Evolutionary conservation across 1,140 invertebrate species (phyloP).

Genomic region (Leptinotarsa texana): DNA sequence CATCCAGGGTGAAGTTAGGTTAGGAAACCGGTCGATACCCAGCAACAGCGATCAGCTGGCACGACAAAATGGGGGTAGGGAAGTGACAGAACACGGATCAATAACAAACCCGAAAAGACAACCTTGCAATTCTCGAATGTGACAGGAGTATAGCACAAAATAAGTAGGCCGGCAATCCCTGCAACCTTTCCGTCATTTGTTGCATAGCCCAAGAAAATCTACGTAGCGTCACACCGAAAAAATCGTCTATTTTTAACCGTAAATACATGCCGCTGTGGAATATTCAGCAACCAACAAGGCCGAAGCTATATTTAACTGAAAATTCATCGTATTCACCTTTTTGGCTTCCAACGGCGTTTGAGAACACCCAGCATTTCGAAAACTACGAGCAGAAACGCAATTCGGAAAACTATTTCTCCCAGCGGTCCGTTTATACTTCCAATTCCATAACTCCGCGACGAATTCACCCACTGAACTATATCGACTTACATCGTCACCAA

Average conservation of each 20-base stretch:
- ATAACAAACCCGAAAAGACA: too few relatives aligned
- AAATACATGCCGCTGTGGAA: conserved; percentile 7
- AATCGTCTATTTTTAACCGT: conserved; percentile 1
- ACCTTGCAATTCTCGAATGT: too few relatives aligned
- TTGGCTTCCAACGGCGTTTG: conserved; percentile 53
- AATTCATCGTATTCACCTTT: conserved; percentile 43
- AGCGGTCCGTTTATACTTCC: conserved; percentile 19
- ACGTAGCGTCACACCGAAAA: not conserved
- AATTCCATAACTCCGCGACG: conserved; percentile 1
- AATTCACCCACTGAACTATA: conserved; percentile 23
- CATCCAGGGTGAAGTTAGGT: conserved; percentile 14
- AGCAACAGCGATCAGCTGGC: conserved; percentile 26
- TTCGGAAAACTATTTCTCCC: conserved; percentile 44
- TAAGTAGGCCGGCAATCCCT: not conserved
- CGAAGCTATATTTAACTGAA: conserved; percentile 29
- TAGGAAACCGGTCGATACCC: conserved; percentile 13
- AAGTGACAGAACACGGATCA: not conserved
- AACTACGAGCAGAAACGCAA: conserved; percentile 33
- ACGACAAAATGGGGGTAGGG: conserved; percentile 4
- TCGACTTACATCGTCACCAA: not conserved
- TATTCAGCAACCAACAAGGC: conserved; percentile 28
- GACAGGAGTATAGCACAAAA: too few relatives aligned
- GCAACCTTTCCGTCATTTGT: not conserved
- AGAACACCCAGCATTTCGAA: conserved; percentile 49
- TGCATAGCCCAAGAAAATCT: not conserved